Evolutionary conservation across 2,113 vertebrate species (phyloP), one percentile per base, ranked within the genome.

Genomic region (Psittacus erithacus): DNA sequence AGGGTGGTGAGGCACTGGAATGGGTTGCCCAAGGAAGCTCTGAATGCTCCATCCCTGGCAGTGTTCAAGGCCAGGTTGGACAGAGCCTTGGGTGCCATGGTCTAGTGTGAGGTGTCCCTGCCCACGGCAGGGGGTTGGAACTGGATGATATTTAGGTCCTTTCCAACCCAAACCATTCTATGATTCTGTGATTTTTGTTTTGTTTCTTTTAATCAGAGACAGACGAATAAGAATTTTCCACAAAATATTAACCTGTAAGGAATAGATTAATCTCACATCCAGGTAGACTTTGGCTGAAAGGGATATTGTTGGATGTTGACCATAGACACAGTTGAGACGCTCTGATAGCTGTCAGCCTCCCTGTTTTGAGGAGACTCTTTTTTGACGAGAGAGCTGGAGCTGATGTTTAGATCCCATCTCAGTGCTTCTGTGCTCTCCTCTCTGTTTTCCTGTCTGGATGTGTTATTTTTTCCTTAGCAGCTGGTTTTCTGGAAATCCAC

Each of bases 401-500:
- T 62, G 38, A 38, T 46, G 44, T 65, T 89, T 75, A 31, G 35
- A 70, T 50, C 10, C 16, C 11, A 3, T 33, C 28, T 80, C 23
- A 43, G 2, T 10, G 17, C 14, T 87, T 65, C 76, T 53, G 11
- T 59, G 16, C 74, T 49, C 73, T 70, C 39, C 63, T 57, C 70
- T 82, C 22, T 53, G 38, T 78, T 64, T 82, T 4, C 10, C 62
- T 77, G 18, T 4, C 17, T 2, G 3, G 17, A 16, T 18, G 4
- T 60, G 18, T 5, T 73, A 13, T 39, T 29, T 27, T 65, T 87
- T 49, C 27, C 44, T 95, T 39, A 52, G 43, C 47, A 88, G n/a
- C 14, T 59, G 20, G 11, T 86, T 86, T 95, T 88, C 52, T 92
- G 55, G 55, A 86, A 86, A 83, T 53, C 25, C 35, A 82, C 59